These are phyloP conservation scores for Myotis brandtii DNA, from an alignment of 2,113 vertebrate genomes.

Conservation along the genomic window DNA sequence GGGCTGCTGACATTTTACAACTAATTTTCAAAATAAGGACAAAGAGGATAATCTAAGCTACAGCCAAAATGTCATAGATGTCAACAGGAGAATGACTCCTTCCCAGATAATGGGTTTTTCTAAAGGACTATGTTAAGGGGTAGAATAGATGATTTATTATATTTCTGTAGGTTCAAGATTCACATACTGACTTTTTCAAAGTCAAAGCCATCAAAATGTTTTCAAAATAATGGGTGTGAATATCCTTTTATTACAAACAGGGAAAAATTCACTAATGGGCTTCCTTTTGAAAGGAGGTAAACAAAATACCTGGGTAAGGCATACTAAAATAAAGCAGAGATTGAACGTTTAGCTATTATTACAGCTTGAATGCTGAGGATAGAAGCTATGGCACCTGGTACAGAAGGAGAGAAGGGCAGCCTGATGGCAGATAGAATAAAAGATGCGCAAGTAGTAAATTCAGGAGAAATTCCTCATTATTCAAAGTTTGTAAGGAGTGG, in stretches of 20 bases:
- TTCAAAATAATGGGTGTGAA: neutral
- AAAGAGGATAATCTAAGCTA: neutral
- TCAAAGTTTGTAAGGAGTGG: neutral
- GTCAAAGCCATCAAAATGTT: neutral
- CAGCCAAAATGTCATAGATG: neutral
- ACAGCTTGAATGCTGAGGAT: neutral
- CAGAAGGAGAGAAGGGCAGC: accelerated
- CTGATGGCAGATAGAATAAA: neutral
- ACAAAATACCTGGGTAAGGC: neutral
- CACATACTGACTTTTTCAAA: neutral
- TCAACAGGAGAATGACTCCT: neutral
- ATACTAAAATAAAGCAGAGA: neutral
- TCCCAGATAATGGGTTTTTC: neutral
- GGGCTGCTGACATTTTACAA: neutral
- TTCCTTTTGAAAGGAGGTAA: neutral
- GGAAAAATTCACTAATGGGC: neutral
- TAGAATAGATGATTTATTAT: neutral
- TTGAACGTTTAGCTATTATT: neutral
- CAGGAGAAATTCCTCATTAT: neutral
- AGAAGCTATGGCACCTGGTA: accelerated
- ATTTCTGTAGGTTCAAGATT: neutral
- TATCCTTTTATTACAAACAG: neutral
- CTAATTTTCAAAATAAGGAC: neutral
- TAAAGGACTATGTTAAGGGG: neutral
- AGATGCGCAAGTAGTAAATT: neutral